Evolutionary conservation across 2,113 vertebrate species (phyloP).

Genomic region (Dipodomys spectabilis): DNA sequence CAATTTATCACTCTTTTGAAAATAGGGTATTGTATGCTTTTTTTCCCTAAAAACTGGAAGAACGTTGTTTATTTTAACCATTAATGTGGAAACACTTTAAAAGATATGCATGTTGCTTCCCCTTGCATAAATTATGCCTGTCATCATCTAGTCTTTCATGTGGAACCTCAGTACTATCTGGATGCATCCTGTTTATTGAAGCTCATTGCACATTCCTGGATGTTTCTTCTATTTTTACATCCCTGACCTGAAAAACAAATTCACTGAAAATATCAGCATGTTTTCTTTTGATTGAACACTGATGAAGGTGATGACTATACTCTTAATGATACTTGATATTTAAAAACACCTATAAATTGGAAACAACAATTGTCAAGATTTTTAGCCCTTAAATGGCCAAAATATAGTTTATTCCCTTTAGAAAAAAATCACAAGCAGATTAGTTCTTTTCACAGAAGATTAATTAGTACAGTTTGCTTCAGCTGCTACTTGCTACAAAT

Average conservation of each 20-base stretch:
- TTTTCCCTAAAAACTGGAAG: background rate
- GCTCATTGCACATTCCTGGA: too few species aligned
- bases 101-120: background rate
- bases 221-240: background rate
- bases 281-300: background rate
- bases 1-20: background rate
- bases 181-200: background rate
- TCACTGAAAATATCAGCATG: background rate
- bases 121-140: background rate
- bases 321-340: background rate
- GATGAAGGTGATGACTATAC: background rate
- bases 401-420: background rate
- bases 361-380: background rate
- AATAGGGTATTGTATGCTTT: background rate
- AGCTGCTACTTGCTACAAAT: background rate
- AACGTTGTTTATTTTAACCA: background rate
- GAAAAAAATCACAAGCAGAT: background rate
- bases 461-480: background rate
- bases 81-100: background rate
- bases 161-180: background rate
- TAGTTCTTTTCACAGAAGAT: background rate
- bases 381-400: background rate
- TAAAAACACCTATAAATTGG: background rate
- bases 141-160: background rate
- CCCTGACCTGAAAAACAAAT: constrained; percentile 39